A percentile compares a stretch with the other conserved stretches of the same genome.
These are phyloP conservation scores for Apodemia duryi DNA, from an alignment of 2,888 invertebrate species.

Conservation along the genomic window DNA sequence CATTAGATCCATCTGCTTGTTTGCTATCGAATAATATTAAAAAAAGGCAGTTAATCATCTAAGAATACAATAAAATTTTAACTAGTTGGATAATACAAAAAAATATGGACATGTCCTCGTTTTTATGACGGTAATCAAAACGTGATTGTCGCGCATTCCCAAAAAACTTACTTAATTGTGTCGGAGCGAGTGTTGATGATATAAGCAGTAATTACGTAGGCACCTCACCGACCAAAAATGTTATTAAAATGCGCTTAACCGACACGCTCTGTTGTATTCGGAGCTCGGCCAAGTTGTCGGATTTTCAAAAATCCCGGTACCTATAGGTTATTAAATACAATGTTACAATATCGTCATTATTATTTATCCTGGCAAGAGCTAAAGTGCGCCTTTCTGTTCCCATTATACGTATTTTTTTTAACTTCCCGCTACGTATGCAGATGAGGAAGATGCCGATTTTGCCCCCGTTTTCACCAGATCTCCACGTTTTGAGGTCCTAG, in stretches of 20 bases:
- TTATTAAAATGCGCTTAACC: conserved; percentile 76
- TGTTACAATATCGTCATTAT: neutral
- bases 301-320: neutral
- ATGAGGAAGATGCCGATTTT: no score
- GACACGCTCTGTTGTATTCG: conserved; percentile 41
- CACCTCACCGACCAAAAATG: conserved; percentile 56
- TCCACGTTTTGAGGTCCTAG: no score
- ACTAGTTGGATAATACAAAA: neutral
- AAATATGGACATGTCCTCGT: conserved; percentile 52
- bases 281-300: conserved; percentile 4
- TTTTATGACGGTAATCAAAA: conserved; percentile 68
- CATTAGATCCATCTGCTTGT: no score
- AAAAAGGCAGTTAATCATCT: neutral
- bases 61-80: conserved; percentile 3
- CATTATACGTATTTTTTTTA: no score
- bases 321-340: neutral
- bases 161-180: conserved; percentile 72
- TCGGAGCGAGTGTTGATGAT: conserved; percentile 69
- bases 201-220: conserved; percentile 70
- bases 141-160: conserved; percentile 69
- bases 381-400: neutral
- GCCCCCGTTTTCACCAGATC: no score
- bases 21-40: no score
- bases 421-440: no score
- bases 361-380: neutral